Conservation (phyloP, 2,888 invertebrate genomes). For the Xestia ashworthii region DNA sequence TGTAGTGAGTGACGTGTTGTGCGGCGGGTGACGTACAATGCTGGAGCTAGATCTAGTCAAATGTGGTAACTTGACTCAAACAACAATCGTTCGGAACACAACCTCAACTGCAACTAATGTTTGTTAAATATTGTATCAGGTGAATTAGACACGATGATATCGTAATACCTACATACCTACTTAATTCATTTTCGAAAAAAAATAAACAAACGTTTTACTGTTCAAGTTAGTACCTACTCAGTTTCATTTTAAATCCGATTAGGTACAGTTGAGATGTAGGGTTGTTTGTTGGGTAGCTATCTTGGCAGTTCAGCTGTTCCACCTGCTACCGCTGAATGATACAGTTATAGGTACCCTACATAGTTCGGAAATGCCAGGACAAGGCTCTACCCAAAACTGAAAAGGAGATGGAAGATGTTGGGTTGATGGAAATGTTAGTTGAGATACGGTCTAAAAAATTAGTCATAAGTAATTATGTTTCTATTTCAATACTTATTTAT, state of each 20-base stretch:
- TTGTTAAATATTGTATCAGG: neutral
- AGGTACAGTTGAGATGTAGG: neutral
- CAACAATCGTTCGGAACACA: neutral
- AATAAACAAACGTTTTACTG: neutral
- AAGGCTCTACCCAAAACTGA: no score
- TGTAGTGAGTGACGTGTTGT: constrained; percentile 1
- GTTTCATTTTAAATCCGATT: constrained; percentile 2
- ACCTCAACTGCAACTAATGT: neutral
- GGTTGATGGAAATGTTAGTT: no score
- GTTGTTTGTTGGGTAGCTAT: neutral
- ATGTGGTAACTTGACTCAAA: neutral
- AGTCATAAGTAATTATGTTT: no score
- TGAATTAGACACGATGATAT: neutral
- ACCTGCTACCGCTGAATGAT: no score
- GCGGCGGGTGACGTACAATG: neutral
- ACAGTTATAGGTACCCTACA: no score
- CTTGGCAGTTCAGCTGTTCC: no score
- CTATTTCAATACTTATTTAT: no score
- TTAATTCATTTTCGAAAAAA: neutral
- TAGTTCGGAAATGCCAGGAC: no score
- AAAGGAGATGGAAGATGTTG: no score
- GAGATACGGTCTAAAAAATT: no score
- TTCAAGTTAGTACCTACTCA: neutral
- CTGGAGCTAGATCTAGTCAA: neutral
- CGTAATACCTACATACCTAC: neutral